Conservation (phyloP, 2,888 invertebrate genomes). For the Drosophila mimica region DNA sequence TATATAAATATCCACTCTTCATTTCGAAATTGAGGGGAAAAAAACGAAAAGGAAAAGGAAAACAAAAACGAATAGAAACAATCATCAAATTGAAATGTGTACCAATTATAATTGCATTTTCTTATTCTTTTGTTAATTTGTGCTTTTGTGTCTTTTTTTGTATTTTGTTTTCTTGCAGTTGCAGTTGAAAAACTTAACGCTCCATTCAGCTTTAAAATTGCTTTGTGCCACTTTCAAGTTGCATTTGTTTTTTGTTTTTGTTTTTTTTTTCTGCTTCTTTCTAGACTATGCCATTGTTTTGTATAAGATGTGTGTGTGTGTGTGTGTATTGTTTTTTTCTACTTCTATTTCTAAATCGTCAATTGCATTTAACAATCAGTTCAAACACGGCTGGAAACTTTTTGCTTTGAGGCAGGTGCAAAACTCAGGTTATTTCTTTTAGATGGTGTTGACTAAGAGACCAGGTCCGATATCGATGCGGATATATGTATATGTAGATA, state of each 20-base stretch:
- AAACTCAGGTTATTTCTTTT: constrained; percentile 13
- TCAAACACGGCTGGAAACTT: constrained; percentile 33
- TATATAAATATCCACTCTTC: background rate
- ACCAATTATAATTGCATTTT: constrained; percentile 50
- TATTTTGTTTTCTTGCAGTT: constrained; percentile 52
- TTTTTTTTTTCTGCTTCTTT: constrained; percentile 25
- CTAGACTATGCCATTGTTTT: constrained; percentile 38
- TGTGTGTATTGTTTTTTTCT: background rate
- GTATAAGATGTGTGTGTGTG: background rate
- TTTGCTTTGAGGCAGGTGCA: constrained; percentile 32
- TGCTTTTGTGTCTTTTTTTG: constrained; percentile 21
- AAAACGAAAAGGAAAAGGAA: background rate
- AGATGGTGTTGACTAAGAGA: background rate
- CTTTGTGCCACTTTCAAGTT: constrained; percentile 77
- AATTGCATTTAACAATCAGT: constrained; percentile 54
- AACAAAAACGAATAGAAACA: constrained; percentile 9
- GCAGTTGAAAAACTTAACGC: constrained; percentile 78
- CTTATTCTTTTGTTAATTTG: constrained; percentile 49
- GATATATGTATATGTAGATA: background rate
- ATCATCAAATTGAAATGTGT: constrained; percentile 31
- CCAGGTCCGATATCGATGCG: constrained; percentile 1
- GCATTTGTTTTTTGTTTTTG: constrained; percentile 47
- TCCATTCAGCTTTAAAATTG: constrained; percentile 80
- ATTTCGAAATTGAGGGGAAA: constrained; percentile 22
- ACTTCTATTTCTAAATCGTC: constrained; percentile 49